These are phyloP conservation scores for Heliconius sara DNA, from an alignment of 2,888 invertebrate species.

Conservation along the genomic window DNA sequence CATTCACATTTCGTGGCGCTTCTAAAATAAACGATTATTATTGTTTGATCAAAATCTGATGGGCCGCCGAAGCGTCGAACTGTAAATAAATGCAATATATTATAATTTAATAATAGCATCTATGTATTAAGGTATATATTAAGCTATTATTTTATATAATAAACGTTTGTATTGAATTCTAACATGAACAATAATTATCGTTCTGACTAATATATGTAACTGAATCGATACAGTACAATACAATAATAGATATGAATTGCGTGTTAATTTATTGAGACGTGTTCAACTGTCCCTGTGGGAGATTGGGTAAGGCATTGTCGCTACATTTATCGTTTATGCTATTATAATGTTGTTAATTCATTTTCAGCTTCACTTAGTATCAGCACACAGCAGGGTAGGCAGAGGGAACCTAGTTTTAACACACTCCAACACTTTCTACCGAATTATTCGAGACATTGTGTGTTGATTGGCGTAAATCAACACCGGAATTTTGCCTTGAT, in stretches of 20 bases:
- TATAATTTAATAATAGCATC: not conserved
- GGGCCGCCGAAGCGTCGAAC: too few species aligned
- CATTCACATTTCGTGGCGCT: too few species aligned
- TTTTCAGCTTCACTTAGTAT: not conserved
- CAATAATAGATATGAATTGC: constrained; percentile 48
- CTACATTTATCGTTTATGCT: constrained; percentile 47
- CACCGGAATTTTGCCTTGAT: too few species aligned
- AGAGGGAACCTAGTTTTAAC: too few species aligned
- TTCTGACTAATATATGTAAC: not conserved
- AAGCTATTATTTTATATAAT: not conserved
- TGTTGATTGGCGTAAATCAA: too few species aligned
- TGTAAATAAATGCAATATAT: not conserved
- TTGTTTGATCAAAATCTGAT: too few species aligned
- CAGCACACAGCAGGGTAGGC: too few species aligned
- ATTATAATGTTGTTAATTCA: constrained; percentile 29
- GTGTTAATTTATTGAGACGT: constrained; percentile 54
- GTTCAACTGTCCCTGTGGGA: constrained; percentile 49
- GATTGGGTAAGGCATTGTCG: constrained; percentile 47
- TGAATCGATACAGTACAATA: constrained; percentile 21
- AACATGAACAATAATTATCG: constrained; percentile 4
- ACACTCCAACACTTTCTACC: too few species aligned
- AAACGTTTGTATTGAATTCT: not conserved
- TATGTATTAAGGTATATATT: not conserved
- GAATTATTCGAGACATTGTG: too few species aligned
- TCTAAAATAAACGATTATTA: too few species aligned